Evolutionary conservation across 2,113 vertebrate species (phyloP), one percentile per base, ranked within the genome.

Genomic region (Taurulus bubalis): DNA sequence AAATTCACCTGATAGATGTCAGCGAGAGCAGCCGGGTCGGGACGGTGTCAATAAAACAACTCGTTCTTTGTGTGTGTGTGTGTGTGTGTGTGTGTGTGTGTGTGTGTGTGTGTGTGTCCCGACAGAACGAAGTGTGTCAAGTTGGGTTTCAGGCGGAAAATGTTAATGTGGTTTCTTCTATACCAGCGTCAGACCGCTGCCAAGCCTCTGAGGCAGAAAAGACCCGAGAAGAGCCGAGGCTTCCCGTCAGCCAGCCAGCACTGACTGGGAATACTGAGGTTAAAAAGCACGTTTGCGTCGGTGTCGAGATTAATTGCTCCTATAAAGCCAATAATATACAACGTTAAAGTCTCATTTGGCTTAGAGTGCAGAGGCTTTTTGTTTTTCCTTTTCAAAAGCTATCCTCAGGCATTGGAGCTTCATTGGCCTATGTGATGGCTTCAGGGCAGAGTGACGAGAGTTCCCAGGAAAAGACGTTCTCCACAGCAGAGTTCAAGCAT

Each of bases 401-500:
- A 3, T 34, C 56, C 40, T 30, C 20, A 16, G 82, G 32, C 30
- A 12, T 30, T n/a, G n/a, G 55, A 32, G 59, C 26, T 34, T 53
- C 51, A 11, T 77, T 58, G 1, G 24, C 55, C n/a, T 6, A 79
- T 49, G 83, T 77, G 79, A 85, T 20, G 56, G 65, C 79, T 68
- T 16, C 0, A 56, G 65, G 70, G n/a, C 7, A 26, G 30, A 16
- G 8, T 76, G 67, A 77, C 62, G 28, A 30, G 32, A 75, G 63
- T 73, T 71, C 67, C 47, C 51, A 77, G 74, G 56, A 77, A 84
- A 78, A 59, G 56, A 20, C 40, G 59, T 63, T 85, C 76, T 85
- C 71, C 55, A 56, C 58, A 59, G 75, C 59, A 28, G 69, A 73
- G 70, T 66, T 45, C 3, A 14, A 71, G 64, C 87, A 75, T 92